A percentile compares a stretch with the other conserved stretches of the same genome.
Evolutionary conservation across 2,797 vertebrate species (phyloP).

Genomic region (Karalla daura): DNA sequence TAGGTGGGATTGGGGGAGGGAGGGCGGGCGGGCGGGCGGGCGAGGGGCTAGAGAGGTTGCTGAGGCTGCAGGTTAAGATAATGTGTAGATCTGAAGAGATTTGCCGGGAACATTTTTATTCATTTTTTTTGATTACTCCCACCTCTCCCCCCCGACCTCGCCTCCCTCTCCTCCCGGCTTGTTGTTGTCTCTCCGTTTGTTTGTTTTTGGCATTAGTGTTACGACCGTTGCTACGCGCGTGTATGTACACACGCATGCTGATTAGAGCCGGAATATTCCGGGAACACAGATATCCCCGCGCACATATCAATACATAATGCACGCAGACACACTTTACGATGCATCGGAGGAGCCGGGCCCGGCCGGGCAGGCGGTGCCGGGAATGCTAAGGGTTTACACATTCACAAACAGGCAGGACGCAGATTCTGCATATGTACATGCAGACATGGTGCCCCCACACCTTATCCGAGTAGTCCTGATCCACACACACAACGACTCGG

Average conservation of each 20-base stretch:
- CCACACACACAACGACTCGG: slow-evolving; percentile 3
- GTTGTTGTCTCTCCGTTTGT: slow-evolving; percentile 82
- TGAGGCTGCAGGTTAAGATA: slow-evolving; percentile 88
- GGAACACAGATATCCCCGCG: slow-evolving; percentile 64
- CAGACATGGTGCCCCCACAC: slow-evolving; percentile 30
- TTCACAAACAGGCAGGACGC: slow-evolving; percentile 59
- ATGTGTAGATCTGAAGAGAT: slow-evolving; percentile 86
- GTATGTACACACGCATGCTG: slow-evolving; percentile 80
- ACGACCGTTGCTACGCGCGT: slow-evolving; percentile 65
- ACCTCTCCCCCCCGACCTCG: slow-evolving; percentile 60
- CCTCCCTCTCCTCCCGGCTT: slow-evolving; percentile 71
- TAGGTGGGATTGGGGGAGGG: slow-evolving; percentile 58
- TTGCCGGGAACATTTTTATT: slow-evolving; percentile 89
- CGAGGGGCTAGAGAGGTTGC: slow-evolving; percentile 80
- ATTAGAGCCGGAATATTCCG: slow-evolving; percentile 80
- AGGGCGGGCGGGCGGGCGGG: slow-evolving; percentile 23
- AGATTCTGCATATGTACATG: slow-evolving; percentile 57
- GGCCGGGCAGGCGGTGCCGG: slow-evolving; percentile 45
- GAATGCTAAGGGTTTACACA: slow-evolving; percentile 73
- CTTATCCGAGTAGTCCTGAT: slow-evolving; percentile 57
- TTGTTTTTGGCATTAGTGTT: slow-evolving; percentile 82
- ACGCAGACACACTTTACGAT: slow-evolving; percentile 73
- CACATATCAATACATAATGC: slow-evolving; percentile 65
- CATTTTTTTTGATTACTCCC: slow-evolving; percentile 88
- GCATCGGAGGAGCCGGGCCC: slow-evolving; percentile 61